Evolutionary conservation across 2,113 vertebrate species (phyloP), one percentile per base, ranked within the genome.

Genomic region (Atherinomorus stipes): DNA sequence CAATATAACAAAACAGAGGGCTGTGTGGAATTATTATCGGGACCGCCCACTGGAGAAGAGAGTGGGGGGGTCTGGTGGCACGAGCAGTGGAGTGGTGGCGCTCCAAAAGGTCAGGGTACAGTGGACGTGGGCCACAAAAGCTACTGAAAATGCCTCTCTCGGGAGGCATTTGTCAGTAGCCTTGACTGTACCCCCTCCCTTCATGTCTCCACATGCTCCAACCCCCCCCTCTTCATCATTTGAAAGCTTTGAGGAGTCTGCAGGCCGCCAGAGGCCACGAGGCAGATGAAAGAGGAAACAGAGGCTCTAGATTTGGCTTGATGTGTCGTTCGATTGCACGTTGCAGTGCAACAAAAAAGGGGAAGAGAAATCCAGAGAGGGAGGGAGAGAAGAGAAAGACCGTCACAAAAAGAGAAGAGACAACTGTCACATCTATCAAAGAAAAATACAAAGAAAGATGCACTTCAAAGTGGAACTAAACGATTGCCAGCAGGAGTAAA

Each of bases 91-190:
- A 64, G 25, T 49, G 80, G 31, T 34, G 74, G 64, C 0, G 26
- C 50, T 71, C 64, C 4, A 62, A 88, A 85, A 90, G 84, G 85
- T 89, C 84, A 74, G 54, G 21, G 62, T 78, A 53, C 74, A 75
- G 74, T 1, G 4, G 72, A 57, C 2, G 19, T 81, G 50, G 71
- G 71, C 50, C 47, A 87, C 64, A 83, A 86, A 85, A 71, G 73
- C 76, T 38, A 15, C 42, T 34, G 45, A 60, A 78, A 85, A 84
- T 63, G 74, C 58, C 38, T 74, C 72, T 25, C 59, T 31, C 26
- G 21, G 78, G 73, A 80, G 52, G 69, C 54, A 73, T 65, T 70
- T 78, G 69, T 62, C 42, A 63, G 70, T 31, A 23, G 19, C 51
- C 58, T 82, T 56, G 45, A 74, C 61, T 53, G 26, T 28, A 22